Evolutionary conservation across 2,888 invertebrate genomes (phyloP), one percentile per base, ranked within the genome.

Genomic region (Kuschelorhynchus macadamiae): DNA sequence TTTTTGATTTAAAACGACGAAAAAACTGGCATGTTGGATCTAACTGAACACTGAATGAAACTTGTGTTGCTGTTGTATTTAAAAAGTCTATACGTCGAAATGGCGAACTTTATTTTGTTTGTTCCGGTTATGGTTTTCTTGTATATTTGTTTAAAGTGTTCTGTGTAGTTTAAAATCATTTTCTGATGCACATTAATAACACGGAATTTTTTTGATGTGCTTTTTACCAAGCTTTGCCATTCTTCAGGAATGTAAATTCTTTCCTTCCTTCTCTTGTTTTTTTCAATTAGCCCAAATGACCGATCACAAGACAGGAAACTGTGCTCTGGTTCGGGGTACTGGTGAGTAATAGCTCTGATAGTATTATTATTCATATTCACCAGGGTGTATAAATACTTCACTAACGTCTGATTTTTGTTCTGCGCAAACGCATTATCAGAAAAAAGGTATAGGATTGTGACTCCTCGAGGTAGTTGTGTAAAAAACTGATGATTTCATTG

Each of bases 401-500:
- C 39, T 9, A 39, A 7, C 3, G 39, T 39, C 3, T 39, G 39
- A 11, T 47, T 18, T 14, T 47, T 47, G 11, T 47, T 20, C 14
- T 47, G 47, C 4, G 47, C 18, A 9, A 20, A 16, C 4, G 18
- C 16, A 21, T 47, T 47, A 20, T 47, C 47, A 20, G 20, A 20
- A 47, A 47, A 47, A 4, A 52, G 3, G 14, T 36, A 52, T 2
- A 52, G 8, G 2, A 2, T 32, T 17, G 16, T 32, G 1, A 52
- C 52, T 4, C 7, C 20, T 2, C 4, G 5, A 14, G 32, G 9
- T 30, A 55, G 17, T 41, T 5, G 5, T 41, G 20, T 41, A 55
- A 2, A 14, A 42, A 25, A 46, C 57, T 57, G 16, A 47, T 21
- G 1, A 59, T 47, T 33, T 59, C 59, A 17, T 59, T 59, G n/a